Conservation (phyloP, 2,797 vertebrate species). For the Naso thynnoides region DNA sequence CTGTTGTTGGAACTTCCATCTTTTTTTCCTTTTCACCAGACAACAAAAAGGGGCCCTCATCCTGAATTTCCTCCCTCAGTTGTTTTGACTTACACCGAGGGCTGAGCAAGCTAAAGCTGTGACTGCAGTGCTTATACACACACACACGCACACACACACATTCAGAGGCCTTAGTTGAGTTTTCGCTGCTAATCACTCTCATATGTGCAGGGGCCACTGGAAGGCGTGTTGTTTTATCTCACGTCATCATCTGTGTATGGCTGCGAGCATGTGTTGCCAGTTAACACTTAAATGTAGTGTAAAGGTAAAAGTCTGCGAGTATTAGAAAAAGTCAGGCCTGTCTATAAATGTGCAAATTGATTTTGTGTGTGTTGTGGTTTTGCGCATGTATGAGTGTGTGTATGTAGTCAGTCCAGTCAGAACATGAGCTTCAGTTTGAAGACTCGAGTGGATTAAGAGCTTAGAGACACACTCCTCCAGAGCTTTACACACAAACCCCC, state of each 20-base stretch:
- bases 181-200: slow-evolving; percentile 75
- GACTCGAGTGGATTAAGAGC: slow-evolving; percentile 72
- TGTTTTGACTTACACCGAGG: slow-evolving; percentile 62
- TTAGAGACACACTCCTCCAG: slow-evolving; percentile 68
- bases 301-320: slow-evolving; percentile 36
- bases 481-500: slow-evolving; percentile 55
- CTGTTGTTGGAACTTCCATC: slow-evolving; percentile 25
- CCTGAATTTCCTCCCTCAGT: slow-evolving; percentile 63
- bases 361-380: slow-evolving; percentile 8
- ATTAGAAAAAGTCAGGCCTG: slow-evolving; percentile 26
- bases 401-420: slow-evolving; percentile 33
- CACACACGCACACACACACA: slow-evolving; percentile 33
- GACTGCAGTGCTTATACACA: slow-evolving; percentile 25
- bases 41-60: slow-evolving; percentile 55
- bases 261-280: slow-evolving; percentile 65
- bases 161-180: slow-evolving; percentile 39
- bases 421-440: slow-evolving; percentile 53
- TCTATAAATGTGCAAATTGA: slow-evolving; percentile 24
- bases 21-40: slow-evolving; percentile 51
- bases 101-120: slow-evolving; percentile 53
- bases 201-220: slow-evolving; percentile 69
- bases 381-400: slow-evolving; percentile 1
- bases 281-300: slow-evolving; percentile 51
- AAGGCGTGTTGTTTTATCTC: slow-evolving; percentile 66
- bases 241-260: slow-evolving; percentile 55